Base-by-base conservation (phyloP, 2,113 vertebrate species). In the Loxodonta africana region DNA sequence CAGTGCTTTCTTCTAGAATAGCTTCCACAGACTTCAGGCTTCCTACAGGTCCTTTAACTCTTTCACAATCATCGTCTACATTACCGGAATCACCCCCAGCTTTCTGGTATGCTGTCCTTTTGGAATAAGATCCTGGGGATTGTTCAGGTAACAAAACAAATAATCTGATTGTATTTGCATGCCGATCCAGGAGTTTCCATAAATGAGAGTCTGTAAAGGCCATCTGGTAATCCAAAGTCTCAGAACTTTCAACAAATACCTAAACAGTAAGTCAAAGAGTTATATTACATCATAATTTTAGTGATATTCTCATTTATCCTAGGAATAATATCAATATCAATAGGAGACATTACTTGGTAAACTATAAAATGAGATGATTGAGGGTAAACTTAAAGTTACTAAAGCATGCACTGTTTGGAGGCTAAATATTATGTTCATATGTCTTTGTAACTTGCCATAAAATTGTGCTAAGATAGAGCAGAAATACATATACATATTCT, bases 221-320 rank as follows among this genome's bases (percentile, higher is more conserved):
- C 97, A 99, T 97, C 37, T 99, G 99, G 95, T 98, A 98, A 98
- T 99, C 99, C 23, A 98, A 88, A 3, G 99, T 99, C 96, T 99
- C 99, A 0, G 99, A 99, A 98, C 99, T 99, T 98, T 99, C 99
- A 65, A 99, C 98, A 96, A 99, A 99, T 90, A 99, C 99, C 99
- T 99, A 97, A 83, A 96, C 1, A 93, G 12, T 85, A 92, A 96
- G 81, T 1, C 86, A 96, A 4, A 91, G 2, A 63, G 48, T 97
- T 95, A 86, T 1, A 86, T 3, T 78, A 82, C 0, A 17, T 0
- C 30, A 80, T 41, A 93, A 80, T 88, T 67, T 95, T 51, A 89
- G 17, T 65, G 37, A 77, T 41, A 94, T 87, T 90, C 69, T 91
- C 74, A 83, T 63, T 77, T 28, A 87, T 67, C 21, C 21, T 23